These are phyloP conservation scores for Rhinopomastus cyanomelas DNA, from an alignment of 2,113 vertebrate species.

Conservation along the genomic window DNA sequence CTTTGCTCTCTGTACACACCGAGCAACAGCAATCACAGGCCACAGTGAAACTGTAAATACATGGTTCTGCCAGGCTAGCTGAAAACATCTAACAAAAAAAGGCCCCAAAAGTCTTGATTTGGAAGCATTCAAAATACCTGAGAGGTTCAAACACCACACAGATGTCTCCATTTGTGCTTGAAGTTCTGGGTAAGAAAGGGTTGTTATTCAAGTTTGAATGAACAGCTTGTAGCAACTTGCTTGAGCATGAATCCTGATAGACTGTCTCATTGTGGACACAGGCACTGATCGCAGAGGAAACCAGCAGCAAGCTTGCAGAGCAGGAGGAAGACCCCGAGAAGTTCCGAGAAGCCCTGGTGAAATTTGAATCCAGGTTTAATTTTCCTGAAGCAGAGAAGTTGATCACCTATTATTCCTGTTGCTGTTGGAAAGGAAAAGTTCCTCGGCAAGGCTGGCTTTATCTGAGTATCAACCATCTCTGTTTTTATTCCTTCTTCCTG, in stretches of 20 bases:
- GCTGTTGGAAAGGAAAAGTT: conserved; percentile 96
- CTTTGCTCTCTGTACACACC: not conserved
- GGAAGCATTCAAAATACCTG: not conserved
- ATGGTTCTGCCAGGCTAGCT: not conserved
- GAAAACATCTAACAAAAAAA: not conserved
- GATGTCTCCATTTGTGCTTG: not conserved
- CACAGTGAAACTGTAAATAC: not conserved
- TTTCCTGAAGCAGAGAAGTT: conserved; percentile 92
- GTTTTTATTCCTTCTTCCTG: conserved; percentile 97
- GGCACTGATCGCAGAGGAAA: conserved; percentile 95
- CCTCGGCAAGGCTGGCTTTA: conserved; percentile 97
- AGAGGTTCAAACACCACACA: not conserved
- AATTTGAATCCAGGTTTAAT: conserved; percentile 90
- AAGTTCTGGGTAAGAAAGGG: not conserved
- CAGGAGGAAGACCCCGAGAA: conserved; percentile 91
- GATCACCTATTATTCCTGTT: conserved; percentile 93
- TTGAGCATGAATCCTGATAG: not conserved
- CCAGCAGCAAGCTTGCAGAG: conserved; percentile 84
- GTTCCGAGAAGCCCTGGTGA: conserved; percentile 89
- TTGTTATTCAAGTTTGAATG: not conserved
- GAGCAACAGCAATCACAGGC: not conserved
- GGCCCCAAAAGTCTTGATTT: not conserved
- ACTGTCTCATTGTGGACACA: conserved; percentile 44
- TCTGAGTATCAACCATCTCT: conserved; percentile 94
- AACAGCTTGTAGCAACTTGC: not conserved